Base-by-base conservation (phyloP, 2,888 invertebrate species). In the Allygus modestus region DNA sequence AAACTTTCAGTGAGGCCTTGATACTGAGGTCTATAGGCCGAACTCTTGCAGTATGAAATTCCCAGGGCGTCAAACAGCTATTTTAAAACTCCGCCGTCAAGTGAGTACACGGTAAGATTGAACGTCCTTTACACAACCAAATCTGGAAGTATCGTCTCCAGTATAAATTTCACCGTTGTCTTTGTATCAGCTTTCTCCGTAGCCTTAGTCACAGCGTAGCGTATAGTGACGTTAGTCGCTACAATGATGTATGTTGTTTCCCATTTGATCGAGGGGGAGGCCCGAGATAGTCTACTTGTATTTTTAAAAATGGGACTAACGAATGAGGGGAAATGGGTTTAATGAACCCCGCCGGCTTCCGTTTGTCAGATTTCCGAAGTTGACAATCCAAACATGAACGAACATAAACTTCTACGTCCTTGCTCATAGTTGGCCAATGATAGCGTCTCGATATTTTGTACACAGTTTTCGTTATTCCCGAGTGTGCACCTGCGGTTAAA, bases 211-310 rank as follows among this genome's bases (percentile, higher is more conserved):
- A 84, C 26, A 11, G 69, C 81, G 69, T 41, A 84, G 41, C 73
- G 54, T 2, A 81, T 65, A 43, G 33, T 43, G 23, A 51, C n/a
- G n/a, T 65, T 33, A 15, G 81, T 84, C 20, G 20, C 54, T 15
- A 81, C 84, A 9, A 84, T n/a, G 41, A 84, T 84, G 33, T 84
- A 81, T n/a, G n/a, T 33, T 69, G 51, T 46, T 84, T 81, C 4
- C 20, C 23, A 4, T 84, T 61, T 28, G 54, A 58, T 20, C n/a
- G 5, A 17, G 51, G 37, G 31, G 83, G n/a, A 11, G 77, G 69
- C 31, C 83, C 85, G 33, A 83, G 31, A 41, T 73, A 85, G 23
- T 85, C 85, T 17, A 85, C 41, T 0, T 46, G 46, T 9, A 85
- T n/a, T 0, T 65, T 0, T 20, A 33, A 23, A 26, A 65, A 31